A percentile compares a stretch with the other conserved stretches of the same genome.
These are phyloP conservation scores for Liodrosophila aerea DNA, from an alignment of 2,888 invertebrate genomes.

Conservation along the genomic window DNA sequence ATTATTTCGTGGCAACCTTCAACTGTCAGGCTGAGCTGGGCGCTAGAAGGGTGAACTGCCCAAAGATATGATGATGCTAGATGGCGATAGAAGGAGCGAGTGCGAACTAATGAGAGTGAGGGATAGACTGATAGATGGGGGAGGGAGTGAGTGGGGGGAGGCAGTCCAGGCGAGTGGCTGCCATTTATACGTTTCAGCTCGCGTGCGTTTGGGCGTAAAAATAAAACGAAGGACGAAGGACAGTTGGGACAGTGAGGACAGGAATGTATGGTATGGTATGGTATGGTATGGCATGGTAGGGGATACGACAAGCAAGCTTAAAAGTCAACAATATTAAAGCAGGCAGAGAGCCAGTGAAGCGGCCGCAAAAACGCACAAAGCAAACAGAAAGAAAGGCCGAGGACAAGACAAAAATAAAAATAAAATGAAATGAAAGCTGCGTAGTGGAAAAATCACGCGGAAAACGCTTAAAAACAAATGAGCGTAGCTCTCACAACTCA, in stretches of 20 bases:
- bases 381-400: slow-evolving; percentile 27
- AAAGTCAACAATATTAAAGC: slow-evolving; percentile 76
- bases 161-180: slow-evolving; percentile 49
- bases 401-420: slow-evolving; percentile 11
- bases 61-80: slow-evolving; percentile 53
- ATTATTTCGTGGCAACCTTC: slow-evolving; percentile 66
- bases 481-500: slow-evolving; percentile 40
- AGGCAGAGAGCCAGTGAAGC: slow-evolving; percentile 27
- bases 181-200: slow-evolving; percentile 78
- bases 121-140: neutral
- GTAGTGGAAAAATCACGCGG: slow-evolving; percentile 58
- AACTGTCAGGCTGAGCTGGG: slow-evolving; percentile 60
- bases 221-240: slow-evolving; percentile 65
- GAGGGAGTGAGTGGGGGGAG: neutral
- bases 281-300: neutral
- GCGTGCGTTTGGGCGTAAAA: slow-evolving; percentile 77
- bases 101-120: no score
- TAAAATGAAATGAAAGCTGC: slow-evolving; percentile 21
- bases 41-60: slow-evolving; percentile 74
- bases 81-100: slow-evolving; percentile 37
- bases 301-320: slow-evolving; percentile 52
- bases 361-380: slow-evolving; percentile 33
- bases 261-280: slow-evolving; percentile 4
- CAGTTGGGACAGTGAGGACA: slow-evolving; percentile 5
- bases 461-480: slow-evolving; percentile 65